Evolutionary conservation across 2,797 vertebrate genomes (phyloP).

Genomic region (Pseudomugil gertrudae): DNA sequence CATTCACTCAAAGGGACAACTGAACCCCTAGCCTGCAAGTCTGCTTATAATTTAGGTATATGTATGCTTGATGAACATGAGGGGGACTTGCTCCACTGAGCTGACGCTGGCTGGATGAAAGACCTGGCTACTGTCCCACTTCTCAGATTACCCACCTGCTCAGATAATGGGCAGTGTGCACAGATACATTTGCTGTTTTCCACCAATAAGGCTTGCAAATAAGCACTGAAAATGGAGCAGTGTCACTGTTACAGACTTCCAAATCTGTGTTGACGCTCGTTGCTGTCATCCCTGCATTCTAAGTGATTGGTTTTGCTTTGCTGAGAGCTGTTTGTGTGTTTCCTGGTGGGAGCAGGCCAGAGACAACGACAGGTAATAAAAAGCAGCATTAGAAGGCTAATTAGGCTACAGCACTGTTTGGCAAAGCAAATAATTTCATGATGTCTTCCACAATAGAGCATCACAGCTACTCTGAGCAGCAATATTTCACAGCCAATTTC

Average conservation of each 20-base stretch:
- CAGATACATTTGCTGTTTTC: constrained; percentile 51
- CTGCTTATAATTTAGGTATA: constrained; percentile 49
- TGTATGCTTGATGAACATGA: constrained; percentile 54
- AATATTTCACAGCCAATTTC: constrained; percentile 80
- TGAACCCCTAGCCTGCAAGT: constrained; percentile 52
- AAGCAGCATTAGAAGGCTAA: constrained; percentile 79
- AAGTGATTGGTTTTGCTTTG: constrained; percentile 47
- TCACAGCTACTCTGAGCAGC: constrained; percentile 59
- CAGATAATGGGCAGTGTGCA: constrained; percentile 35
- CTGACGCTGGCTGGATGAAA: constrained; percentile 51
- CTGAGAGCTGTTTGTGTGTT: constrained; percentile 37
- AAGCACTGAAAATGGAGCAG: constrained; percentile 35
- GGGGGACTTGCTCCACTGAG: constrained; percentile 64
- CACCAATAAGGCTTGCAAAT: constrained; percentile 56
- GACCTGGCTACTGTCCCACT: constrained; percentile 52
- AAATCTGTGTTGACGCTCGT: constrained; percentile 58
- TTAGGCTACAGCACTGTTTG: constrained; percentile 76
- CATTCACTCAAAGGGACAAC: constrained; percentile 47
- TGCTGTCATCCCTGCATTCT: constrained; percentile 38
- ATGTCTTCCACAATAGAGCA: constrained; percentile 65
- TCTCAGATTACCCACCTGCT: constrained; percentile 64
- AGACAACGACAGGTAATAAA: constrained; percentile 80
- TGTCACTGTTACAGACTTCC: constrained; percentile 34
- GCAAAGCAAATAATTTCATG: constrained; percentile 80
- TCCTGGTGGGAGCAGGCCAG: constrained; percentile 50